phyloP scores from a whole-genome alignment of 2,888 invertebrate genomes.

The Hydraecia micacea region DNA sequence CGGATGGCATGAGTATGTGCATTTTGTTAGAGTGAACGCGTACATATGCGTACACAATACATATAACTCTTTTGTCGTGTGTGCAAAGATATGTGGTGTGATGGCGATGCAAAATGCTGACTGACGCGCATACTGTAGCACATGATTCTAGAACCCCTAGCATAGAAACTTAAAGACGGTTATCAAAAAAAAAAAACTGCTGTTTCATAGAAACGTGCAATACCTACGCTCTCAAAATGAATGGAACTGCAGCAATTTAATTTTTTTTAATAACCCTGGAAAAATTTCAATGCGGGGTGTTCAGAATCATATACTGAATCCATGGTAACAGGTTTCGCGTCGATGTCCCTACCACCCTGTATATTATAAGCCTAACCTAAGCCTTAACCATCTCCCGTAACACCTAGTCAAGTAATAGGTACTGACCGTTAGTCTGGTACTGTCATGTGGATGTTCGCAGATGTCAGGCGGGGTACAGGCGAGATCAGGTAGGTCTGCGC shows the following conservation, averaged over 20 bases:
- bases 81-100: not conserved
- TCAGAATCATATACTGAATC: too few species aligned
- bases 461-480: constrained; percentile 92
- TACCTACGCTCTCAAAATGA: too few species aligned
- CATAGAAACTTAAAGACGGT: too few species aligned
- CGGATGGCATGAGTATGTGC: not conserved
- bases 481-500: constrained; percentile 90
- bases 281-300: too few species aligned
- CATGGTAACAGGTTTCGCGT: too few species aligned
- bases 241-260: too few species aligned
- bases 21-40: not conserved
- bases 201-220: too few species aligned
- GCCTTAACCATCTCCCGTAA: not conserved
- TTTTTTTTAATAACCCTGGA: too few species aligned
- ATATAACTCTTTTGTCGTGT: not conserved
- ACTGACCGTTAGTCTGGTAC: constrained; percentile 77
- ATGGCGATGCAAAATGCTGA: not conserved
- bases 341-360: not conserved
- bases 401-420: not conserved
- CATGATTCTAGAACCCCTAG: too few species aligned
- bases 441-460: constrained; percentile 67
- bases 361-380: not conserved
- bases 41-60: not conserved
- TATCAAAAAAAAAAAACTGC: too few species aligned
- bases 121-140: too few species aligned